Base-by-base conservation (phyloP, 2,888 invertebrate genomes). In the Protonemura montana region DNA sequence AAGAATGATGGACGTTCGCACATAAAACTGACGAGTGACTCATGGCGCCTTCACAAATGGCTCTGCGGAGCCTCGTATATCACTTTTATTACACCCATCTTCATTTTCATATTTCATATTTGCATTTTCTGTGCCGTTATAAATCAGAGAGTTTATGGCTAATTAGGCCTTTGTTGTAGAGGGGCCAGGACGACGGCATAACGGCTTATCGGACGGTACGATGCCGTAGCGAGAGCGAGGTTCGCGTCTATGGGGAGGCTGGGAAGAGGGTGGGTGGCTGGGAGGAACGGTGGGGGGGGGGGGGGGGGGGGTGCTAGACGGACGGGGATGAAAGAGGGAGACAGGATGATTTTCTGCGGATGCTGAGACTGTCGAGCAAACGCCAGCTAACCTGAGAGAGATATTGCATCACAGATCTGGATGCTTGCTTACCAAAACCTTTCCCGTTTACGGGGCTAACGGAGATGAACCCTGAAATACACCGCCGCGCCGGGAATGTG, bases 81-180 rank as follows among this genome's bases (percentile, higher is more conserved):
- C 92, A 92, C 91, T 91, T 92, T 92, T 92, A 92, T 92, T 91
- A 92, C 91, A 90, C 90, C 91, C 93, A 93, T 94, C 94, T 94
- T 93, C 93, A 93, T 93, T 93, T 93, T 93, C 93, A 93, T 93
- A 93, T 93, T 92, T 93, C 93, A 93, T 92, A 93, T 93, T 93
- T 93, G 93, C 93, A 93, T 93, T 93, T 93, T 92, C 92, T 92
- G 91, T 92, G 92, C 92, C 92, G 93, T 93, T 93, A 93, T 93
- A 93, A 93, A 93, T 93, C 93, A 93, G 92, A 91, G 92, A 93
- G 93, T 93, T 93, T 93, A 93, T 93, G 93, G 93, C 93, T 93
- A 93, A 93, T 93, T 93, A 93, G 93, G 91, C 91, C 91, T 91
- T 91, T 90, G 90, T 90, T 89, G 89, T 88, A 91, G 92, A 86